Evolutionary conservation across 2,797 vertebrate species (phyloP).

Genomic region (Phalanger gymnotis): DNA sequence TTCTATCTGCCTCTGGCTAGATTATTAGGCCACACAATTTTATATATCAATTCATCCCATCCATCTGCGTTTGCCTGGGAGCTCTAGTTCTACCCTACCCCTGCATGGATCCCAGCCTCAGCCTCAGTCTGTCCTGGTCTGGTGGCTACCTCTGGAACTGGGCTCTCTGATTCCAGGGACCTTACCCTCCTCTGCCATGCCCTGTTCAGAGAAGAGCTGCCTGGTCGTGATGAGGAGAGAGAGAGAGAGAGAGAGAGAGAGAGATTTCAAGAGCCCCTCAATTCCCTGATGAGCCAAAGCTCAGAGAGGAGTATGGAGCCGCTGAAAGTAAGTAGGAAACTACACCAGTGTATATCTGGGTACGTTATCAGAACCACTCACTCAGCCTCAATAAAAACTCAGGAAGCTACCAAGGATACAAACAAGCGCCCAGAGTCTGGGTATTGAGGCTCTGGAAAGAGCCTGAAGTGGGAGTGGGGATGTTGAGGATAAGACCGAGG

Average conservation of each 20-base stretch:
- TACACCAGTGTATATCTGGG: not conserved
- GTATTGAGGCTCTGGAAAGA: not conserved
- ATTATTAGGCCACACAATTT: not conserved
- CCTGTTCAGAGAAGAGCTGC: not conserved
- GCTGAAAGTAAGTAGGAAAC: not conserved
- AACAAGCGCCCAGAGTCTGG: not conserved
- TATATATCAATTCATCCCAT: not conserved
- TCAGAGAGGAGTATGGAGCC: not conserved
- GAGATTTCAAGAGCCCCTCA: not conserved
- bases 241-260: not conserved
- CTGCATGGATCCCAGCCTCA: not conserved
- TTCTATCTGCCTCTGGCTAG: not conserved
- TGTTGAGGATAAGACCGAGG: not conserved
- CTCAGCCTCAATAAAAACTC: not conserved
- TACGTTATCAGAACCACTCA: not conserved
- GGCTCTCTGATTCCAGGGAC: not conserved
- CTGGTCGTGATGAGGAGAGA: not conserved
- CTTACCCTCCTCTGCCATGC: not conserved
- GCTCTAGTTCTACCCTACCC: not conserved
- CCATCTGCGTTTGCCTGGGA: not conserved
- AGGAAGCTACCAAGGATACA: not conserved
- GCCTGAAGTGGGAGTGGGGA: not conserved
- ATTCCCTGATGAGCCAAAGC: not conserved
- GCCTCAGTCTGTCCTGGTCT: not conserved
- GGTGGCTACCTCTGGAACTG: not conserved